A percentile compares a stretch with the other conserved stretches of the same genome.
These are phyloP conservation scores for Arion vulgaris DNA, from an alignment of 1,140 invertebrate species.

Conservation along the genomic window DNA sequence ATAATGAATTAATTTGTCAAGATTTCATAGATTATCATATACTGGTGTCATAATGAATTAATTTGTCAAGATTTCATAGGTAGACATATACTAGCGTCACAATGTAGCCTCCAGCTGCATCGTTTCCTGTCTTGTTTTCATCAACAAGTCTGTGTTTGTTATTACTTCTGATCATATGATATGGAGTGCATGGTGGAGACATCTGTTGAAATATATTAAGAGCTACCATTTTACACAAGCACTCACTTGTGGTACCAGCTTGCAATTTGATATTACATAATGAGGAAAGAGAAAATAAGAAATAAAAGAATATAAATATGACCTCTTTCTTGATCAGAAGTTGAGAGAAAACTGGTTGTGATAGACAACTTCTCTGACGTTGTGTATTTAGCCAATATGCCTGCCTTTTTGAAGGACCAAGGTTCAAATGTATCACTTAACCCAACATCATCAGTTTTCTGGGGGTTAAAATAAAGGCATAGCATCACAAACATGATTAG, in stretches of 20 bases:
- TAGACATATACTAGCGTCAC: too few relatives aligned
- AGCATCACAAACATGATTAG: background rate
- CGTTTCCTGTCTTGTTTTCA: too few relatives aligned
- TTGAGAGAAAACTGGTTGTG: slow-evolving; percentile 87
- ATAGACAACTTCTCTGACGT: slow-evolving; percentile 93
- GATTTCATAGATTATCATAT: too few relatives aligned
- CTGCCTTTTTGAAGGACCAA: slow-evolving; percentile 82
- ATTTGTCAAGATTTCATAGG: too few relatives aligned
- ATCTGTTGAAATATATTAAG: too few relatives aligned
- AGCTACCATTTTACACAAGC: too few relatives aligned
- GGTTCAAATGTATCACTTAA: slow-evolving; percentile 78
- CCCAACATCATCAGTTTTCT: background rate
- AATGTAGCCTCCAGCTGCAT: too few relatives aligned
- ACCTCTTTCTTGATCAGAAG: slow-evolving; percentile 82
- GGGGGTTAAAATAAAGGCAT: background rate
- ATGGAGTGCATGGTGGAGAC: too few relatives aligned
- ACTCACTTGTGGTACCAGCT: background rate
- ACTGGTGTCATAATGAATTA: too few relatives aligned
- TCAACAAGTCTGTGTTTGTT: too few relatives aligned
- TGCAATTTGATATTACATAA: background rate
- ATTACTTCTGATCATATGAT: too few relatives aligned
- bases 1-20: too few relatives aligned
- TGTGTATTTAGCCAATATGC: slow-evolving; percentile 89
- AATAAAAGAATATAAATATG: slow-evolving; percentile 19
- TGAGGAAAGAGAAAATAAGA: background rate